Evolutionary conservation across 2,113 vertebrate genomes (phyloP), one percentile per base, ranked within the genome.

Genomic region (Geococcyx californianus): DNA sequence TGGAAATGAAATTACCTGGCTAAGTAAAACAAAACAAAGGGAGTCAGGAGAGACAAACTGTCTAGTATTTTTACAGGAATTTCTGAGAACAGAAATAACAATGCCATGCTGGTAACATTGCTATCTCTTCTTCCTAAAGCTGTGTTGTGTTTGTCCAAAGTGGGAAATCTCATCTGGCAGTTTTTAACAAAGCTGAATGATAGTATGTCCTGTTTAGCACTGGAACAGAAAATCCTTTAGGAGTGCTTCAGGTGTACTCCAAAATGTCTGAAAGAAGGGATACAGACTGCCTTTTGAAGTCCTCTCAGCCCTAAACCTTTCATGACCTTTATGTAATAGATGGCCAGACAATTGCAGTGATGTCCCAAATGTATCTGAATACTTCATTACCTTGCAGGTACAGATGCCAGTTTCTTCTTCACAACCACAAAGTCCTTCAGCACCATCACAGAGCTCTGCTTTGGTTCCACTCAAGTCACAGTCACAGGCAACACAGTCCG

Each of bases 371-470:
- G 20, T 5, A 7, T 44, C 4, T 81, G 83, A 74, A 66, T 19
- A 44, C 15, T 24, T 72, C 16, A 3, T 12, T 97, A 99, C 99
- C 99, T 99, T 99, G 98, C 99, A 99, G 38, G 97, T 90, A 94
- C 99, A 99, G 89, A 84, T 18, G 2, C 99, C 99, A 0, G 96
- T 97, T 70, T 97, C 95, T 54, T 97, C 97, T 45, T 95, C 93
- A 88, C 99, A 99, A 42, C 95, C 96, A 93, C 99, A 99, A 44
- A 98, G 92, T 68, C 98, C 98, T 84, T 91, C 94, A 3, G 95
- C 87, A 16, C 28, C 66, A 69, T 98, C 98, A 75, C 99, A 99
- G 31, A 76, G 97, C 24, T 98, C 97, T 0, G 67, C 92, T 44
- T 94, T 91, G 1, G 99, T 99, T 79, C 99, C 99, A 6, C 95